phyloP scores from a whole-genome alignment of 2,888 invertebrate genomes.

The Morpho deidamia region DNA sequence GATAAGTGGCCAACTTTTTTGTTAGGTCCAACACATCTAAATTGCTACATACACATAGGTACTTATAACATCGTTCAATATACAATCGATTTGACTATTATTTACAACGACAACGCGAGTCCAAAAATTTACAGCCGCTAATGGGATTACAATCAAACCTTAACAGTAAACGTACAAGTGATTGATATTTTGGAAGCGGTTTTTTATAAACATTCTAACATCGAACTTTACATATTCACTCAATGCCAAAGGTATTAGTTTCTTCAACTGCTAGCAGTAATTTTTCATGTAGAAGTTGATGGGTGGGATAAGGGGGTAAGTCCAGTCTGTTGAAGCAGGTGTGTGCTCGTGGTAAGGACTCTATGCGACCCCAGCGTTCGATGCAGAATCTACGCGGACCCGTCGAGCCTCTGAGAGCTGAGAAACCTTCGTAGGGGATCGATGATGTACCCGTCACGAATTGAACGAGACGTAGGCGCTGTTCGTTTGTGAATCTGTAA shows the following conservation, averaged over 20 bases:
- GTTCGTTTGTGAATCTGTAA: constrained; percentile 93
- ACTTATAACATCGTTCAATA: constrained; percentile 47
- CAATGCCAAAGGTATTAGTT: constrained; percentile 97
- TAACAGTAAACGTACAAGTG: not conserved
- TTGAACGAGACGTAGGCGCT: constrained; percentile 93
- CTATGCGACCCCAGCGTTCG: constrained; percentile 97
- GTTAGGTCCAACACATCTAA: constrained; percentile 52
- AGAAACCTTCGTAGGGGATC: constrained; percentile 98
- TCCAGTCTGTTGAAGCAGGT: constrained; percentile 99
- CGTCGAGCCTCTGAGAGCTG: constrained; percentile 95
- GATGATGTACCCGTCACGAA: constrained; percentile 99
- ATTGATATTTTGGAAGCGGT: not conserved
- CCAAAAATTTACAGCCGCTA: constrained; percentile 25
- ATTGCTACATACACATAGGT: constrained; percentile 35
- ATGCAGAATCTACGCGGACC: constrained; percentile 97
- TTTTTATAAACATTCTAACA: not conserved
- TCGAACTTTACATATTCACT: constrained; percentile 71
- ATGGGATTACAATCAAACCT: constrained; percentile 17
- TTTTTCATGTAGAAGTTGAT: constrained; percentile 94
- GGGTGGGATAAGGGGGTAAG: constrained; percentile 96
- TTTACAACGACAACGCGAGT: constrained; percentile 45
- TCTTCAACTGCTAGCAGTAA: constrained; percentile 95
- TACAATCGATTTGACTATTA: constrained; percentile 58
- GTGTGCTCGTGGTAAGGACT: constrained; percentile 96
- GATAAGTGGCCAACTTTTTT: constrained; percentile 47